These are phyloP conservation scores for Strix aluco DNA, from an alignment of 2,113 vertebrate species.

Conservation along the genomic window DNA sequence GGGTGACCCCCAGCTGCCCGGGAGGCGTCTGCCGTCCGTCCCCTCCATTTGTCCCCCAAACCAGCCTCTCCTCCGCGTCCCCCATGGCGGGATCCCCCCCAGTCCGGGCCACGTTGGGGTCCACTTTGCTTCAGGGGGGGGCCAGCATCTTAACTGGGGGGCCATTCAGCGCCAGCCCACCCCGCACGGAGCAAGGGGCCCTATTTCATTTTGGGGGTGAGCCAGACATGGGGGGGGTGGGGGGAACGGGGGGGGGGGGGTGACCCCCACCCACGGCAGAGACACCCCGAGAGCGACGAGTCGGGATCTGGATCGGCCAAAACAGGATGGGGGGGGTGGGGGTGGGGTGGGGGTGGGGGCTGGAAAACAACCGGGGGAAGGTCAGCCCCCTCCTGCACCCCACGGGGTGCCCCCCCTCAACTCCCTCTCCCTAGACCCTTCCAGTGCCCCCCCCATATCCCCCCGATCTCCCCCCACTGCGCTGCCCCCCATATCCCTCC, in stretches of 20 bases:
- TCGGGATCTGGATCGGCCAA: too few relatives aligned
- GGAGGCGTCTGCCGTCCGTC: conserved; percentile 65
- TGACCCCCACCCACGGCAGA: too few relatives aligned
- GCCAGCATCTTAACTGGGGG: background rate
- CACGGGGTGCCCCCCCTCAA: too few relatives aligned
- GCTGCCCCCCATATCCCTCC: too few relatives aligned
- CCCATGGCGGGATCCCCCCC: conserved; percentile 16
- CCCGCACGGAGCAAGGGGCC: background rate
- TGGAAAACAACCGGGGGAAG: background rate
- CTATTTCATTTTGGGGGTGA: background rate
- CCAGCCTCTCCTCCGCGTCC: conserved; percentile 12
- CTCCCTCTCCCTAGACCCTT: background rate
- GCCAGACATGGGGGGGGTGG: background rate
- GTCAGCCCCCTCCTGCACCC: too few relatives aligned
- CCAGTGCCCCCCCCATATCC: too few relatives aligned
- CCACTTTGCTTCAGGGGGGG: background rate
- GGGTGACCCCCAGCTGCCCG: conserved; percentile 43
- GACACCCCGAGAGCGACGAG: too few relatives aligned
- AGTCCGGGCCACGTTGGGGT: background rate
- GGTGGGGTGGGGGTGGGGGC: background rate
- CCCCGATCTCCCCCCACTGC: too few relatives aligned
- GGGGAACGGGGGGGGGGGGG: background rate
- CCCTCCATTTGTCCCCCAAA: conserved; percentile 32
- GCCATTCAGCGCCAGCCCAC: background rate
- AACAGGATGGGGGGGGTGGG: background rate